Base-by-base conservation (phyloP, 2,888 invertebrate species). In the Cistogaster globosa region DNA sequence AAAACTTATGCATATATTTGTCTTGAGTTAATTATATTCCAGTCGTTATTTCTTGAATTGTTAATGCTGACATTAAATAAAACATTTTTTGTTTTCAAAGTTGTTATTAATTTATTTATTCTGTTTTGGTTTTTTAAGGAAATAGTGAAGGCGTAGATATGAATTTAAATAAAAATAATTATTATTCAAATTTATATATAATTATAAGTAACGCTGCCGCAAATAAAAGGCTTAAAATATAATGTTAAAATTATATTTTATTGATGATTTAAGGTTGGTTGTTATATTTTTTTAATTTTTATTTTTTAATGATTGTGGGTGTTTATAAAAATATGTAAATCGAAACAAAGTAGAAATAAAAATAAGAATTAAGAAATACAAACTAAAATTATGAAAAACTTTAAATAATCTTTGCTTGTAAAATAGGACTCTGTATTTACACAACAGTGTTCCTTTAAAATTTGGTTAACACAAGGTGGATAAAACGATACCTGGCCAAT, bases 71-170 rank as follows among this genome's bases (percentile, higher is more conserved):
- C 42, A 18, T 18, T 60, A 69, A 69, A 62, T 69, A 78, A 78
- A 67, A 67, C 36, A 58, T 60, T 63, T 42, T 32, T 32, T 32
- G 2, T 32, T 32, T 42, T 45, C 1, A 26, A 42, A 38, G 0
- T n/a, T 57, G 26, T 22, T 67, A 12, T 58, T 42, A 55, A 63
- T 62, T 7, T 57, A 68, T 53, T 53, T 18, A 77, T 53, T 60
- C 26, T 53, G 51, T n/a, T 18, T 9, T 12, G 2, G 18, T 62
- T 26, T 12, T 32, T 32, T 74, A 68, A 77, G 81, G 81, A 74
- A 81, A 32, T 78, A 53, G 0, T 68, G 84, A 78, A 78, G 84
- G 80, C 80, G 75, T 79, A 63, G 48, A 20, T 57, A 71, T 57
- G 12, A 51, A 60, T 80, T 32, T 11, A 51, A 63, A 51, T 57